A percentile compares a stretch with the other conserved stretches of the same genome.
Conservation (phyloP, 2,888 invertebrate species). For the Harmothoe impar region DNA sequence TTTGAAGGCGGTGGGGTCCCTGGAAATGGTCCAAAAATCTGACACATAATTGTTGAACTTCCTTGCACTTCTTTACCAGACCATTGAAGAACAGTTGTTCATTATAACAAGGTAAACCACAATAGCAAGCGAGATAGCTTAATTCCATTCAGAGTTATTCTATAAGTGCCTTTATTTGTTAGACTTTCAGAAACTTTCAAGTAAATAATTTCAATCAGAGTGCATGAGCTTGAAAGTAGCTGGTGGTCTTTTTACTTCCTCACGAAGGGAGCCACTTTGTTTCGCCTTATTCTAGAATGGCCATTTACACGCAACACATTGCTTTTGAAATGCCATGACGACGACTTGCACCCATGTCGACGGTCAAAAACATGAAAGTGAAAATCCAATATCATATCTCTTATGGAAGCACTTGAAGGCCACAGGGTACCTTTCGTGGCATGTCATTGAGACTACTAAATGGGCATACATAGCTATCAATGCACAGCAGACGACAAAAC, state of each 20-base stretch:
- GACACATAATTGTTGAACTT: no score
- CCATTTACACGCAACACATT: not conserved
- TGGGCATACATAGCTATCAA: not conserved
- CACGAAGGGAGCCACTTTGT: not conserved
- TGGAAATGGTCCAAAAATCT: no score
- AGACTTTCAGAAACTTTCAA: not conserved
- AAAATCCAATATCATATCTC: constrained; percentile 20
- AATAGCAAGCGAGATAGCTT: no score
- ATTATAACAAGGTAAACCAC: no score
- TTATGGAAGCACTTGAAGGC: not conserved
- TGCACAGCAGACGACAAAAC: not conserved
- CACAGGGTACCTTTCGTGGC: not conserved
- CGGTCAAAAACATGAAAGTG: not conserved
- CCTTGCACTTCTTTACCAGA: no score
- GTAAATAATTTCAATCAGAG: not conserved
- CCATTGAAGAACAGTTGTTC: no score
- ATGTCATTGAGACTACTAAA: not conserved
- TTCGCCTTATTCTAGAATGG: not conserved
- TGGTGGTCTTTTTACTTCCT: not conserved
- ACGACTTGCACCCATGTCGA: not conserved
- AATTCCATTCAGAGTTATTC: no score
- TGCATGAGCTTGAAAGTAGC: not conserved
- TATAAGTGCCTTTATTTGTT: not conserved
- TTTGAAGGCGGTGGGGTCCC: no score
- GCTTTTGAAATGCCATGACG: not conserved